A percentile compares a stretch with the other conserved stretches of the same genome.
phyloP scores from a whole-genome alignment of 2,113 vertebrate species.

The Anser brachyrhynchus region DNA sequence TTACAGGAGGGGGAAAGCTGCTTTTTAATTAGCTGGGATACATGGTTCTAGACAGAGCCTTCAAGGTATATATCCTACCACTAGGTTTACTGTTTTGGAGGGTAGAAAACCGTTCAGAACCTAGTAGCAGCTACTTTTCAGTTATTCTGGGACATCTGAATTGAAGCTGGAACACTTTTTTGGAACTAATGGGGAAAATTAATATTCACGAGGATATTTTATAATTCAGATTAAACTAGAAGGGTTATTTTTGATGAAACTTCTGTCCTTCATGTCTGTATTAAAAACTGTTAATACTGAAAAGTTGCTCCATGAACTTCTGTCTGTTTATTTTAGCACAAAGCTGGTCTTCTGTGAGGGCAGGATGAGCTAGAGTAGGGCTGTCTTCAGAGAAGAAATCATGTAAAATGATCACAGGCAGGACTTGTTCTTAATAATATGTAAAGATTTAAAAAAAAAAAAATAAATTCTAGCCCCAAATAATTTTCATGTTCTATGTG shows the following conservation, averaged over 20 bases:
- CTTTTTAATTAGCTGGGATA: neutral
- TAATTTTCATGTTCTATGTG: neutral
- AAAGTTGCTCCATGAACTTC: neutral
- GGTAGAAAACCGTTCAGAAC: neutral
- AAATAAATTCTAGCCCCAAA: neutral
- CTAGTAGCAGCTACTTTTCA: neutral
- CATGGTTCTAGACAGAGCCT: neutral
- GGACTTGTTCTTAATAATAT: neutral
- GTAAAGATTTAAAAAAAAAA: neutral
- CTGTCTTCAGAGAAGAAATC: neutral
- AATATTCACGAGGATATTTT: neutral
- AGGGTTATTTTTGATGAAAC: rapidly evolving
- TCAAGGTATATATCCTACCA: neutral
- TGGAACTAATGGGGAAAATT: neutral
- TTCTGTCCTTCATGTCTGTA: neutral
- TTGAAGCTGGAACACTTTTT: neutral
- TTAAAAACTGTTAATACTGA: neutral
- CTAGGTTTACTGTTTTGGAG: neutral
- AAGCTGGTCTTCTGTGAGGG: neutral
- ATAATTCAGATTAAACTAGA: neutral
- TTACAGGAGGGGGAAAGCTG: neutral
- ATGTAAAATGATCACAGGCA: neutral
- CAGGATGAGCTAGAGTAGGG: neutral
- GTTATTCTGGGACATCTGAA: neutral
- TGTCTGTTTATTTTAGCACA: neutral